A percentile compares a stretch with the other conserved stretches of the same genome.
Conservation (phyloP, 2,888 invertebrate genomes). For the Pomacea canaliculata region DNA sequence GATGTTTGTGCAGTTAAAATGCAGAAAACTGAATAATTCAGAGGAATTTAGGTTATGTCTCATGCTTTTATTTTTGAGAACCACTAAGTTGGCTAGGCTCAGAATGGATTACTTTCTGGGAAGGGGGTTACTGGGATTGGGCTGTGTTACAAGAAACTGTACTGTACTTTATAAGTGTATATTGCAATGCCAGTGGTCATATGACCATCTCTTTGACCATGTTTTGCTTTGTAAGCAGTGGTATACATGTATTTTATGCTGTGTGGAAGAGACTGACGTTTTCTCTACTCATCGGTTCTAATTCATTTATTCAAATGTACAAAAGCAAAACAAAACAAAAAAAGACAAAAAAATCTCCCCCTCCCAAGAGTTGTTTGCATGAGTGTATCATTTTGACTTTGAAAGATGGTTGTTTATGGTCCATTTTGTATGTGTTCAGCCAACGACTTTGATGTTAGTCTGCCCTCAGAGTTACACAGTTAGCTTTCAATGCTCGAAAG, state of each 20-base stretch:
- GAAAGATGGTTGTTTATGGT: conserved; percentile 25
- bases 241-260: conserved; percentile 2
- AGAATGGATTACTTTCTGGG: too few species aligned
- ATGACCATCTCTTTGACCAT: not conserved
- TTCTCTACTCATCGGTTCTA: not conserved
- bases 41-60: too few species aligned
- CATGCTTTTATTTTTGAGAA: too few species aligned
- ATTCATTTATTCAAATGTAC: conserved; percentile 2
- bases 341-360: too few species aligned
- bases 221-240: conserved; percentile 6
- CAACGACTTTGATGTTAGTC: conserved; percentile 27
- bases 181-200: conserved; percentile 1
- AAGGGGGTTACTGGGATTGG: too few species aligned
- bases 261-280: not conserved
- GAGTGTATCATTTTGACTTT: conserved; percentile 26
- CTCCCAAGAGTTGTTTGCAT: conserved; percentile 15
- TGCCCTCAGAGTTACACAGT: conserved; percentile 10
- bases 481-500: not conserved
- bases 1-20: too few species aligned
- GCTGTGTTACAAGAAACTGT: too few species aligned
- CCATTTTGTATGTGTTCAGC: conserved; percentile 27
- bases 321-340: conserved; percentile 2
- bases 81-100: too few species aligned
- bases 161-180: not conserved
- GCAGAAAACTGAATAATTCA: too few species aligned